Evolutionary conservation across 2,888 invertebrate genomes (phyloP).

Genomic region (Chloroclysta siterata): DNA sequence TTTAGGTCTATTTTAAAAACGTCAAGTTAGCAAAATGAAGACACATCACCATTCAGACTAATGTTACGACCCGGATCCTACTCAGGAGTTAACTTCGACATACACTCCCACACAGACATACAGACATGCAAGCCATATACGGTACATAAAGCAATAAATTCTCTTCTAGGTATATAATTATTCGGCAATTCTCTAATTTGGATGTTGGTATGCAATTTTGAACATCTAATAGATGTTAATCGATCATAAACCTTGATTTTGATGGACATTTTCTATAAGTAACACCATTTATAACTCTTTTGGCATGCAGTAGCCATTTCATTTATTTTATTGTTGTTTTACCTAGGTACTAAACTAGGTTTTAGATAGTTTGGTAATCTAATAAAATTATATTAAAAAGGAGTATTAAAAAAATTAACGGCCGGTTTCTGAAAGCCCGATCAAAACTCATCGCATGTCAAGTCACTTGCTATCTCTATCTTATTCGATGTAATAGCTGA

Average conservation of each 20-base stretch:
- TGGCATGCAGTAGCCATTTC: neutral
- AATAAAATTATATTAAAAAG: no score
- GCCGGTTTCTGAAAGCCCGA: no score
- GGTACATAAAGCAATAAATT: constrained; percentile 34
- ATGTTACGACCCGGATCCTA: constrained; percentile 29
- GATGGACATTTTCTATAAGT: constrained; percentile 18
- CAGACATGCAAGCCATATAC: constrained; percentile 35
- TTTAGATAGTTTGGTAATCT: no score
- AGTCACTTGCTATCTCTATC: no score
- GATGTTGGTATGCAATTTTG: constrained; percentile 26
- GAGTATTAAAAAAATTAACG: no score
- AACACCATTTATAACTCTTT: constrained; percentile 8
- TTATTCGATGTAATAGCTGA: no score
- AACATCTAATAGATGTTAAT: constrained; percentile 14
- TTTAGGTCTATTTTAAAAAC: neutral
- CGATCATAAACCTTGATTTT: constrained; percentile 19
- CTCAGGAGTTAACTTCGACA: constrained; percentile 19
- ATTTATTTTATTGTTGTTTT: neutral
- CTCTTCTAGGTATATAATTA: constrained; percentile 26
- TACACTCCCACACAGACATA: constrained; percentile 31
- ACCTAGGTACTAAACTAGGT: no score
- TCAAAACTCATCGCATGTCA: no score
- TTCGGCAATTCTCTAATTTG: constrained; percentile 15
- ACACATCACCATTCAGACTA: neutral
- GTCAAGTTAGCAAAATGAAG: constrained; percentile 3